Evolutionary conservation across 2,113 vertebrate species (phyloP).

Genomic region (Lepisosteus osseus): DNA sequence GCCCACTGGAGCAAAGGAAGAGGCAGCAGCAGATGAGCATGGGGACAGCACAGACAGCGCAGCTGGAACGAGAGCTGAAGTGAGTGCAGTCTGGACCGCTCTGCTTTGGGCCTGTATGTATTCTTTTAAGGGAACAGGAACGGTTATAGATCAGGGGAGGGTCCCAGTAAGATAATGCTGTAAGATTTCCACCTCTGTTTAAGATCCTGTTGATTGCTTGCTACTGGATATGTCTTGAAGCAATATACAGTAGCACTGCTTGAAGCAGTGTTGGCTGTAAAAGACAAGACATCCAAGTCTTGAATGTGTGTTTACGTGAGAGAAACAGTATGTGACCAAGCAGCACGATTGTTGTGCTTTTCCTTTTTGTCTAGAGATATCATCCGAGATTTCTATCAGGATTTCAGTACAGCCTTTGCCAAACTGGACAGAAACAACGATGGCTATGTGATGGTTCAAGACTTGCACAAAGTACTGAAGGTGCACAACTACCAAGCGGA

Average conservation of each 20-base stretch:
- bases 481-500: conserved; percentile 32
- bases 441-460: conserved; percentile 23
- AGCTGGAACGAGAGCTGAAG: conserved; percentile 44
- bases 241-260: too few relatives aligned
- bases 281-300: too few relatives aligned
- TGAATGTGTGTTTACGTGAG: too few relatives aligned
- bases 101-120: too few relatives aligned
- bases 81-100: conserved; percentile 27
- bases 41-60: conserved; percentile 27
- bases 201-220: too few relatives aligned
- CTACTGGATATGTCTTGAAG: too few relatives aligned
- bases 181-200: too few relatives aligned
- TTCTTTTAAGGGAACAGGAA: too few relatives aligned
- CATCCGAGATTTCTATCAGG: conserved; percentile 45
- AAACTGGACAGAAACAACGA: conserved; percentile 34
- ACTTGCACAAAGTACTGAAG: conserved; percentile 39
- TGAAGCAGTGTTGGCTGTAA: too few relatives aligned
- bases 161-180: too few relatives aligned
- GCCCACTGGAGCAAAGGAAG: conserved; percentile 45
- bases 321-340: too few relatives aligned
- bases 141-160: too few relatives aligned
- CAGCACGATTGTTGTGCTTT: not conserved
- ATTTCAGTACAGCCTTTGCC: conserved; percentile 42
- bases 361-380: conserved; percentile 49
- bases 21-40: conserved; percentile 42